Percentiles rank a stretch among this genome's conserved stretches.
These are phyloP conservation scores for Muscidifurax raptorellus DNA, from an alignment of 1,140 invertebrate species.

Conservation along the genomic window DNA sequence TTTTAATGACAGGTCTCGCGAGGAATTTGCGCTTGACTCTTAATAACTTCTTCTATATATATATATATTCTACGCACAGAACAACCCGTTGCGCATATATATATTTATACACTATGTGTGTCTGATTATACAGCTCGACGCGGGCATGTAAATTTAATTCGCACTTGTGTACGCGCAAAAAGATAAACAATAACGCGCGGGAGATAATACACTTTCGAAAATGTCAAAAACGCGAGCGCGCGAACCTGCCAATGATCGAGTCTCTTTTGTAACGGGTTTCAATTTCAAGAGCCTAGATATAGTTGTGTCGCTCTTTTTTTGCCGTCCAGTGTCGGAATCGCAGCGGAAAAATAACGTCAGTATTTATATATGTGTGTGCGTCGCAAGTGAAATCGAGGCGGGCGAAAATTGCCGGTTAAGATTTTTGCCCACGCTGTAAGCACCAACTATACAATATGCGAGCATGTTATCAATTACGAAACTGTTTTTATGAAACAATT, in stretches of 20 bases:
- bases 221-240: background rate
- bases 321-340: background rate
- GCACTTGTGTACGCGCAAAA: background rate
- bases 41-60: constrained; percentile 28
- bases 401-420: background rate
- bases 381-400: background rate
- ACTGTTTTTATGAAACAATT: background rate
- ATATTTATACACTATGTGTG: too few relatives aligned
- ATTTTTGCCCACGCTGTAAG: background rate
- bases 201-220: constrained; percentile 10
- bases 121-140: background rate
- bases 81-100: background rate
- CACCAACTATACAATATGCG: background rate
- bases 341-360: too few relatives aligned
- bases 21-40: background rate
- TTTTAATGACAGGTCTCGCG: constrained; percentile 4
- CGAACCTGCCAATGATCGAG: background rate
- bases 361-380: too few relatives aligned
- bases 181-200: background rate
- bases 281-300: background rate
- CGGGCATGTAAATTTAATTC: constrained; percentile 13
- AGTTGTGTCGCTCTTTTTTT: background rate
- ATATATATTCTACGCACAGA: too few relatives aligned
- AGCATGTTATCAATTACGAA: background rate
- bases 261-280: constrained; percentile 11